A percentile compares a stretch with the other conserved stretches of the same genome.
phyloP scores from a whole-genome alignment of 1,140 invertebrate genomes.

The Chrysomallon squamiferum region DNA sequence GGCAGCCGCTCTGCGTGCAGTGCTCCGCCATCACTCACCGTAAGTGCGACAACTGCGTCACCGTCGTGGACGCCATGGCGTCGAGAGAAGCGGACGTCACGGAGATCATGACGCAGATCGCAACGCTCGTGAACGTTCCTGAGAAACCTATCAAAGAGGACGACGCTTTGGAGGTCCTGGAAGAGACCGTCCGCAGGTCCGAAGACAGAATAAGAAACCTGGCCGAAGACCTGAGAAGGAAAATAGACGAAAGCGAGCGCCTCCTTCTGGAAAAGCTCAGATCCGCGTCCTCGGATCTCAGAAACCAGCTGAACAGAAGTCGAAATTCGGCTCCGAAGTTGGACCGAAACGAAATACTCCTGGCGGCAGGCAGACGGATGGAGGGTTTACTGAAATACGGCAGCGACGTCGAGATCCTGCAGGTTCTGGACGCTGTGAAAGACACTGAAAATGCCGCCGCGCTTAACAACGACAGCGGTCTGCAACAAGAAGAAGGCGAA shows the following conservation, averaged over 20 bases:
- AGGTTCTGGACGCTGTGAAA: constrained; percentile 42
- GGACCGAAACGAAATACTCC: constrained; percentile 27
- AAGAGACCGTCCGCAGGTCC: constrained; percentile 36
- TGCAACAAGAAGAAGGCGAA: constrained; percentile 23
- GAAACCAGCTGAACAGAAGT: constrained; percentile 18
- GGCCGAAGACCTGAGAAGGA: constrained; percentile 22
- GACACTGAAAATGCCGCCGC: constrained; percentile 14
- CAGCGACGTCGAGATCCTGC: constrained; percentile 47
- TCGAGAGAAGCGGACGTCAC: constrained; percentile 34
- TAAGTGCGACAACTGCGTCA: constrained; percentile 42
- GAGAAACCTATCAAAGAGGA: background rate
- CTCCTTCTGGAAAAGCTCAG: constrained; percentile 34
- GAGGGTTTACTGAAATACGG: constrained; percentile 44
- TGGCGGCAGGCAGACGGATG: constrained; percentile 39
- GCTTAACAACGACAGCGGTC: constrained; percentile 13
- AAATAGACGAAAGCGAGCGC: constrained; percentile 35
- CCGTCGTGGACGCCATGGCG: constrained; percentile 38
- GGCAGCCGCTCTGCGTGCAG: constrained; percentile 40
- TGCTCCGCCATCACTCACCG: constrained; percentile 42
- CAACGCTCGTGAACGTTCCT: constrained; percentile 20
- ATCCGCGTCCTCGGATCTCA: constrained; percentile 8
- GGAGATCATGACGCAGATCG: constrained; percentile 29
- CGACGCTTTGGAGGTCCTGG: constrained; percentile 24
- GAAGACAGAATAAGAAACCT: constrained; percentile 20
- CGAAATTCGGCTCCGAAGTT: constrained; percentile 9